Conservation (phyloP, 2,888 invertebrate species). For the Aleiodes leptofemur region DNA sequence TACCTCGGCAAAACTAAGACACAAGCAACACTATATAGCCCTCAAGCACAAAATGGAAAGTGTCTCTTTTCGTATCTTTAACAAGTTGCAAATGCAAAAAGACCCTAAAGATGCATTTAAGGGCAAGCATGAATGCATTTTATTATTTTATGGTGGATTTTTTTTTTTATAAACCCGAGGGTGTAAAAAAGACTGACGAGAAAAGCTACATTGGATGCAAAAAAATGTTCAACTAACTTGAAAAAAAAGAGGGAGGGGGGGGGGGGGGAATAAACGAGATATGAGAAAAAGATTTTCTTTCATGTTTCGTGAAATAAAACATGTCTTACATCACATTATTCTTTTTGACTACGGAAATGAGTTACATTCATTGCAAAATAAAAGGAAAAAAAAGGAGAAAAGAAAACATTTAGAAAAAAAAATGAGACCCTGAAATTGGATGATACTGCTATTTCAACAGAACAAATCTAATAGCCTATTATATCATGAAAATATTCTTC, state of each 20-base stretch:
- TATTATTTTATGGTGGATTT: background rate
- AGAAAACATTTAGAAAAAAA: conserved; percentile 3
- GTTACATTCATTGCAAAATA: conserved; percentile 1
- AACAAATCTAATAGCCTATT: conserved; percentile 12
- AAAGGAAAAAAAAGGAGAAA: background rate
- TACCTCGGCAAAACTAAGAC: conserved; percentile 43
- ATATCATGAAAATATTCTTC: conserved; percentile 15
- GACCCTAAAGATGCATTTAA: conserved; percentile 5
- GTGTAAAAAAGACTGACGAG: conserved; percentile 7
- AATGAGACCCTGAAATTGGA: background rate
- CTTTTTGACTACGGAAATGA: conserved; percentile 35
- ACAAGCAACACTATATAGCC: conserved; percentile 23
- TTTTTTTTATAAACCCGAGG: background rate
- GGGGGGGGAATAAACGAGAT: conserved; percentile 13
- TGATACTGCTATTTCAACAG: too few species aligned
- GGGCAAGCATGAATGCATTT: conserved; percentile 6
- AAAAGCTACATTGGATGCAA: conserved; percentile 4
- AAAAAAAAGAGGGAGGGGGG: background rate
- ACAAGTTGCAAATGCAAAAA: conserved; percentile 30
- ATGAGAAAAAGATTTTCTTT: conserved; percentile 31
- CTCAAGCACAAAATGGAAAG: conserved; percentile 6
- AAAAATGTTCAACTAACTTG: background rate
- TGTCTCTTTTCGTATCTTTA: conserved; percentile 30
- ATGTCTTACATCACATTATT: conserved; percentile 32
- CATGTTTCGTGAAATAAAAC: conserved; percentile 16